Conservation (phyloP, 2,113 vertebrate species). For the Elaphurus davidianus region DNA sequence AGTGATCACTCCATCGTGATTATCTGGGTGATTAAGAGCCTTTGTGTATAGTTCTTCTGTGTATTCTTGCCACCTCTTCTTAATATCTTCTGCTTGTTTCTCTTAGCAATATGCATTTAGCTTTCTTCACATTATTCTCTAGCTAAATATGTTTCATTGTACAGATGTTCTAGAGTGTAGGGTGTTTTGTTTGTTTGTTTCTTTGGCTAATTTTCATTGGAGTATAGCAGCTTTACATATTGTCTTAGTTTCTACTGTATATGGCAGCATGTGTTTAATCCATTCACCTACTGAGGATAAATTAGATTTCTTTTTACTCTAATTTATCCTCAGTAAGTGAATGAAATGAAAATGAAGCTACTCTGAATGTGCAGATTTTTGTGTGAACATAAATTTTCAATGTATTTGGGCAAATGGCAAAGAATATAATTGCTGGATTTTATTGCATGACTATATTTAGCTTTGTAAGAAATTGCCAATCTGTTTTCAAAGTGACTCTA, state of each 20-base stretch:
- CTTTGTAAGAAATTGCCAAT: neutral
- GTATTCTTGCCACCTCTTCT: neutral
- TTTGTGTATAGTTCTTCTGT: neutral
- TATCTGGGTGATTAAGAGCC: neutral
- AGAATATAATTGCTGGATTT: neutral
- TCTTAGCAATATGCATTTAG: neutral
- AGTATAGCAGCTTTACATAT: neutral
- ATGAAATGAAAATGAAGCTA: neutral
- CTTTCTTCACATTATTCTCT: neutral
- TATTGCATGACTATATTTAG: neutral
- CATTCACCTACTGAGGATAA: neutral
- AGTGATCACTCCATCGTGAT: neutral
- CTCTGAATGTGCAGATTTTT: neutral
- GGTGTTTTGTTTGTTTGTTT: neutral
- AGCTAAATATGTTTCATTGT: neutral
- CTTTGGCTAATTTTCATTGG: neutral
- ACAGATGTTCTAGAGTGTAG: neutral
- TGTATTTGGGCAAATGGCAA: neutral
- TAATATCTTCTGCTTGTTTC: neutral
- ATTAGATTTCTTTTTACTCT: neutral
- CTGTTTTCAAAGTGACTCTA: neutral
- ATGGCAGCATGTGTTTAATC: neutral
- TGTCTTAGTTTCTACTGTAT: neutral
- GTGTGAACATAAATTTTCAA: neutral
- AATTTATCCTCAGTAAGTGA: too few species aligned